Evolutionary conservation across 2,888 invertebrate species (phyloP).

Genomic region (Drosophila helvetica): DNA sequence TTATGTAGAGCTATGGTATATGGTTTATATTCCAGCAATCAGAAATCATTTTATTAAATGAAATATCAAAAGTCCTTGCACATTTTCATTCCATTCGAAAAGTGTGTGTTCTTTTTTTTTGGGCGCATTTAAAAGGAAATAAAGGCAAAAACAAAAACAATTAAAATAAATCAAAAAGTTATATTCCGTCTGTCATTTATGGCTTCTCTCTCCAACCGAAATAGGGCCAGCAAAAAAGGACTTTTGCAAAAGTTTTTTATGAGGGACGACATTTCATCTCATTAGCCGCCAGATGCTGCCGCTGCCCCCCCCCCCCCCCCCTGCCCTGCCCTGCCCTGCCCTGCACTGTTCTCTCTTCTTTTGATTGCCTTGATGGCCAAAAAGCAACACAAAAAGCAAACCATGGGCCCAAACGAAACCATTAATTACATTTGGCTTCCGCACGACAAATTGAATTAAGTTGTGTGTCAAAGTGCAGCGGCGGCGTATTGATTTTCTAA

Average conservation of each 20-base stretch:
- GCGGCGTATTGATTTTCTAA: constrained; percentile 74
- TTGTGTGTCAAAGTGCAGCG: constrained; percentile 73
- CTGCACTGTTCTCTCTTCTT: no score
- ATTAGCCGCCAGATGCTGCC: constrained; percentile 34
- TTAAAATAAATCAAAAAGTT: constrained; percentile 38
- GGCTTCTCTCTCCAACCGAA: constrained; percentile 8
- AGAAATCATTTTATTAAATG: no score
- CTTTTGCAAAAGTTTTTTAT: constrained; percentile 28
- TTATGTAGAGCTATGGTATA: no score
- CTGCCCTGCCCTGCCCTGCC: no score
- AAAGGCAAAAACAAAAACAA: constrained; percentile 25
- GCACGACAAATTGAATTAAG: constrained; percentile 66
- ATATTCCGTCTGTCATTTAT: constrained; percentile 40
- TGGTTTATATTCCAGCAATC: no score
- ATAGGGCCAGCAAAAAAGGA: constrained; percentile 10
- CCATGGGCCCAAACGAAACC: constrained; percentile 25
- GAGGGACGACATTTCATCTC: constrained; percentile 34
- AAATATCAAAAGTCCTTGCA: no score
- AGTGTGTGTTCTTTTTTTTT: neutral
- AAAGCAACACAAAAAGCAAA: constrained; percentile 29
- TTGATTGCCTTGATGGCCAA: constrained; percentile 18
- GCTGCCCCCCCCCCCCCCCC: neutral
- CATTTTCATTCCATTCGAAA: constrained; percentile 17
- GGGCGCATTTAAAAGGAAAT: constrained; percentile 4
- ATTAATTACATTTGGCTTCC: constrained; percentile 63